phyloP scores from a whole-genome alignment of 1,140 invertebrate species.

The Cataglyphis hispanica region DNA sequence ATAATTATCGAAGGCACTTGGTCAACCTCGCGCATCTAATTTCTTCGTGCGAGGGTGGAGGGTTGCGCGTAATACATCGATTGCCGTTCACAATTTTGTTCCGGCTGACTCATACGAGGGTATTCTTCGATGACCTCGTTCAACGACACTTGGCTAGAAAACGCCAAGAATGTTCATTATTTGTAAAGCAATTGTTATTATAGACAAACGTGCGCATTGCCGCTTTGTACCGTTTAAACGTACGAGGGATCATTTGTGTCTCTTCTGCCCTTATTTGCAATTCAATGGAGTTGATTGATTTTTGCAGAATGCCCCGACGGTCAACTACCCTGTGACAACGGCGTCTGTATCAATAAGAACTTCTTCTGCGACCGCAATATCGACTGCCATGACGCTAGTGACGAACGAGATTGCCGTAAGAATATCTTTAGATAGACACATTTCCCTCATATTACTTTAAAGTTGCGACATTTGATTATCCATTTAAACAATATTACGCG shows the following conservation, averaged over 20 bases:
- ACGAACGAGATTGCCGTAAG: conserved; percentile 91
- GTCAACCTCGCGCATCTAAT: conserved; percentile 57
- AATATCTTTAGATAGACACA: conserved; percentile 67
- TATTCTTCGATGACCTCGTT: conserved; percentile 30
- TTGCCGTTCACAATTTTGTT: conserved; percentile 35
- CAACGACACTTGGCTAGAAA: background rate
- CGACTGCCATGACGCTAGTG: conserved; percentile 91
- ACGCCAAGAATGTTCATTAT: conserved; percentile 7
- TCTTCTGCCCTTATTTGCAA: background rate
- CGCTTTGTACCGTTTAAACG: conserved; percentile 22
- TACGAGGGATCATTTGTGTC: background rate
- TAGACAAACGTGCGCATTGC: conserved; percentile 50
- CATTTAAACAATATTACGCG: background rate
- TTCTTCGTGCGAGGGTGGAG: conserved; percentile 46
- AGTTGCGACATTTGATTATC: background rate
- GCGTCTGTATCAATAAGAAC: conserved; percentile 87
- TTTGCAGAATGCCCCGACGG: conserved; percentile 85
- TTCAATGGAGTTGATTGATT: conserved; percentile 45
- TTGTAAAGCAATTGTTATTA: background rate
- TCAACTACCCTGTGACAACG: conserved; percentile 88
- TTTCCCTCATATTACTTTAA: background rate
- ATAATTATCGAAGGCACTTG: conserved; percentile 69
- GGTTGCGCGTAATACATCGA: background rate
- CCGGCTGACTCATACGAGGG: conserved; percentile 27
- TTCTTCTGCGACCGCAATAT: conserved; percentile 87